Conservation (phyloP, 35 echinoderm and acorn worm genomes). For the Acanthaster planci region DNA sequence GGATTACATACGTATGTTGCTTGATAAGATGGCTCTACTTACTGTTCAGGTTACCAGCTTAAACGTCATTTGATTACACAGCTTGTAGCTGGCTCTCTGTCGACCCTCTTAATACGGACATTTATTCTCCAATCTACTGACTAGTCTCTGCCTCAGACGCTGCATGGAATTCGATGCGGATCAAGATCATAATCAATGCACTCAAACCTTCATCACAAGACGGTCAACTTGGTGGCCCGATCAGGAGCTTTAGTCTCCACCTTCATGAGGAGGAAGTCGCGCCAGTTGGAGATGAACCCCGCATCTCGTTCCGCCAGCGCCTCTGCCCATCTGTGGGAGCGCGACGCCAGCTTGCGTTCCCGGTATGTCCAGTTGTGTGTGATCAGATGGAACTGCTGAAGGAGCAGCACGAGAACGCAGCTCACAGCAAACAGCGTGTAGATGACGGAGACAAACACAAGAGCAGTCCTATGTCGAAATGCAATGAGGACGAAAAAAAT, state of each 20-base stretch:
- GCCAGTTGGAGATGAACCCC: conserved; percentile 56
- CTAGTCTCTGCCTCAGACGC: too few species aligned
- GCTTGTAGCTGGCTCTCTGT: too few species aligned
- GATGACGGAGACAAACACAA: conserved; percentile 73
- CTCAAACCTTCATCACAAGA: too few species aligned
- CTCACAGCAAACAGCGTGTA: conserved; percentile 50
- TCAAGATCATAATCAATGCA: too few species aligned
- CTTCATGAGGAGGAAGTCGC: conserved; percentile 44
- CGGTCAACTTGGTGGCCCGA: too few species aligned
- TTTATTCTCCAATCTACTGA: too few species aligned
- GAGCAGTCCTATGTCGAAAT: conserved; percentile 50
- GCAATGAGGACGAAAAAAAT: conserved; percentile 30
- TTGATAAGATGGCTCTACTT: too few species aligned
- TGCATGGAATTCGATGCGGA: too few species aligned
- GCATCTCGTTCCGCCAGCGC: conserved; percentile 33
- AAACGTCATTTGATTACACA: too few species aligned
- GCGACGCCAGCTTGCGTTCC: conserved; percentile 51
- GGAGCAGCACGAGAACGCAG: conserved; percentile 50
- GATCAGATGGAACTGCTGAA: conserved; percentile 76
- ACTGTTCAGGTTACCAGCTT: too few species aligned
- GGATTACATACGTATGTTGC: too few species aligned
- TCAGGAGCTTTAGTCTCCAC: neutral
- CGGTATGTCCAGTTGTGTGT: conserved; percentile 90
- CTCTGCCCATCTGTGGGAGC: conserved; percentile 15
- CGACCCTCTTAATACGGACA: too few species aligned